Base-by-base conservation (phyloP, 2,888 invertebrate genomes). In the Acholoe squamosa region DNA sequence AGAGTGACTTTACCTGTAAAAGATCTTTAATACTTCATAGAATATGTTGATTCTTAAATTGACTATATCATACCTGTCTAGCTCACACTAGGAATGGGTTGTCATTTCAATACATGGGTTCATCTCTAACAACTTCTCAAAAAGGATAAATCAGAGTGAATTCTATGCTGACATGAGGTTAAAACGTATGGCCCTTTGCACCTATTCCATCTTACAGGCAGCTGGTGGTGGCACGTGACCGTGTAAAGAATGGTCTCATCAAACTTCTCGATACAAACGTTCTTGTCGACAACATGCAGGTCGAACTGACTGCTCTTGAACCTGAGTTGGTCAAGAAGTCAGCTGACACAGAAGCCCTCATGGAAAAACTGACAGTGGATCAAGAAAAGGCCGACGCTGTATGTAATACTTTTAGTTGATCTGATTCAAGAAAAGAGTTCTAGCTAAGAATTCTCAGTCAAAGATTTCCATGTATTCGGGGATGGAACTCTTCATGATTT, bases 211-310 rank as follows among this genome's bases (percentile, higher is more conserved):
- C 43, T 91, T 92, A 52, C 92, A 96, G 96, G 91, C 93, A 94
- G 90, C 92, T 96, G 86, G 94, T 94, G 90, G 92, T 76, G 77
- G 95, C 95, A 3, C 92, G 95, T 56, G 95, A 95, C 89, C 93
- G 96, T 91, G 95, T 96, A 52, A 94, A 95, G 92, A 96, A 96
- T 92, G 96, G 96, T 92, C 94, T 95, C 22, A 94, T 97, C 97
- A 98, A 98, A 97, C 95, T 98, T 16, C 97, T 97, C 94, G 98
- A 98, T 96, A 98, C 98, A 0, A 98, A 98, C 94, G 97, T 97
- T 33, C 97, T 97, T 28, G 98, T 98, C 0, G 97, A 97, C 52
- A 97, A 97, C 5, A 98, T 99, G 98, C 98, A 98, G 96, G 97
- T 97, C 91, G 97, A 98, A 93, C 96, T 98, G 84, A 97, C 97